phyloP scores from a whole-genome alignment of 2,888 invertebrate species.

The Agrotis exclamationis region DNA sequence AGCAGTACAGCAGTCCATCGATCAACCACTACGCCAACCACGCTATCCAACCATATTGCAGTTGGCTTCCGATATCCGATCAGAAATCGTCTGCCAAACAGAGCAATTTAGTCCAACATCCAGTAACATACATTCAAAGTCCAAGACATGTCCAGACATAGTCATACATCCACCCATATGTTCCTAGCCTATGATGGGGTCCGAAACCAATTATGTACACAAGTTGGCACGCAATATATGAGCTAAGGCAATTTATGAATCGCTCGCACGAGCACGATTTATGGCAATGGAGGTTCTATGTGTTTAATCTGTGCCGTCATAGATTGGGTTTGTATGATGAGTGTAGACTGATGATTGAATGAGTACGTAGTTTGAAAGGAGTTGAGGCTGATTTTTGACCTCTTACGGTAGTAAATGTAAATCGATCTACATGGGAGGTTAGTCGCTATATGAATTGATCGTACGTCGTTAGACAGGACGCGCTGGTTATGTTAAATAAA shows the following conservation, averaged over 20 bases:
- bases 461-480: neutral
- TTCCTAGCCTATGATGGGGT: conserved; percentile 69
- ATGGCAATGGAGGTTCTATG: conserved; percentile 43
- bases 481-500: too few species aligned
- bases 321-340: conserved; percentile 30
- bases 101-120: neutral
- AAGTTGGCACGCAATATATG: conserved; percentile 79
- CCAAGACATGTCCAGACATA: conserved; percentile 41
- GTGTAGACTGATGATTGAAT: conserved; percentile 6
- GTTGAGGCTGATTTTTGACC: neutral
- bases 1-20: too few species aligned
- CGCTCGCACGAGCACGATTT: conserved; percentile 58
- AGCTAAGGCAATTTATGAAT: conserved; percentile 73
- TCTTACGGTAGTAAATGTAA: neutral
- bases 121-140: conserved; percentile 25
- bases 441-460: too few species aligned
- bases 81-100: conserved; percentile 5
- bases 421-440: too few species aligned
- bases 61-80: neutral
- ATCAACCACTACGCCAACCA: too few species aligned
- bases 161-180: conserved; percentile 56
- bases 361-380: neutral
- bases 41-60: too few species aligned
- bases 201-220: conserved; percentile 83
- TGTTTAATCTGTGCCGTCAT: conserved; percentile 56